Base-by-base conservation (phyloP, 2,797 vertebrate species). In the Gastrophryne carolinensis region DNA sequence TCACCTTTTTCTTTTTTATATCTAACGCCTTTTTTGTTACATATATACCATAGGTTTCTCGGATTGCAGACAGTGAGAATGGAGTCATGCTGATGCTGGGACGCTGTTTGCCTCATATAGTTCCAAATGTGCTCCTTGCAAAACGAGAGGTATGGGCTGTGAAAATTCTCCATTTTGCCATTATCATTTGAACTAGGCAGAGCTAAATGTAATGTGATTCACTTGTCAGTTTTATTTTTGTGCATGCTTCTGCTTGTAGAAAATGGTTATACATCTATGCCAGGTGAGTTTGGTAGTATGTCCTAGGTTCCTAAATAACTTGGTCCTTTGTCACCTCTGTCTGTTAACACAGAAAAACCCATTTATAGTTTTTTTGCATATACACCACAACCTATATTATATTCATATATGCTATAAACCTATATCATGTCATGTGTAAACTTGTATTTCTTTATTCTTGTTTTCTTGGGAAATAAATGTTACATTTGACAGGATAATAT, bases 31-130 rank as follows among this genome's bases (percentile, higher is more conserved):
- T n/a, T n/a, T n/a, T n/a, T n/a, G n/a, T n/a, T 35, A 7, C 47
- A 6, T n/a, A 0, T 3, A 26, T 39, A 80, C 86, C 84, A 8
- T 75, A 99, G 98, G 98, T 99, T 34, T 98, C 96, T 61, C 93
- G 95, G 80, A 98, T 99, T 80, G 96, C 98, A 63, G 98, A 98
- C 87, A 96, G 94, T 58, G 98, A 98, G 80, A 93, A 94, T 82
- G 97, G 94, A n/a, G 95, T 98, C 73, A 96, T 97, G 94, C 83
- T 99, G 77, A 99, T 99, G 98, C 82, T 99, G 84, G 97, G 98
- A 29, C 96, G 98, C 80, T 99, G 98, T 87, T 90, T 99, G 69
- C 98, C 98, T 76, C 97, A 98, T 88, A 99, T 98, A 44, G 98
- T 99, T 72, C 98, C 98, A 9, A 99, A 99, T 2, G 98, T 99